A percentile compares a stretch with the other conserved stretches of the same genome.
phyloP scores from a whole-genome alignment of 2,797 vertebrate genomes.

The Neopelma chrysocephalum region DNA sequence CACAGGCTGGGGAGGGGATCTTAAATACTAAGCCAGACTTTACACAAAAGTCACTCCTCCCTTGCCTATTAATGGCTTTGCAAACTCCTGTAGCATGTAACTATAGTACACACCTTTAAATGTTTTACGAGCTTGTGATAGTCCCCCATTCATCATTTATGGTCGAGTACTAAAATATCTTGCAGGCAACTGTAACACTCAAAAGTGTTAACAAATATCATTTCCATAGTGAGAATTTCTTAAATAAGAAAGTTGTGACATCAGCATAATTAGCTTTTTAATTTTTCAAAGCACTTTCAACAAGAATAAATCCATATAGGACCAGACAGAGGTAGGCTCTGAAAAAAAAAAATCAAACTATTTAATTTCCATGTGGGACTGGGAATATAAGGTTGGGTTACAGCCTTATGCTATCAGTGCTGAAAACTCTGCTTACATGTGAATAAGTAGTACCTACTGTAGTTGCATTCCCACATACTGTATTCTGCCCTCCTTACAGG shows the following conservation, averaged over 20 bases:
- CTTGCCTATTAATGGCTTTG: not conserved
- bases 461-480: not conserved
- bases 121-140: not conserved
- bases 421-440: not conserved
- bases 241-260: not conserved
- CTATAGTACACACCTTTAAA: not conserved
- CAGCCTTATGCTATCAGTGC: not conserved
- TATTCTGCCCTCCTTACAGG: not conserved
- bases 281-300: not conserved
- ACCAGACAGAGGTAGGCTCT: not conserved
- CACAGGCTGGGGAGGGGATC: fast-evolving
- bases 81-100: not conserved
- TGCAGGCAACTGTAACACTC: not conserved
- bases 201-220: not conserved
- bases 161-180: not conserved
- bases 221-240: not conserved
- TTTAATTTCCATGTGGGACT: not conserved
- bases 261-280: not conserved
- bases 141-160: not conserved
- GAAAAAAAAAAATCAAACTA: not conserved
- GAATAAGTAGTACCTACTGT: not conserved
- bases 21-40: not conserved
- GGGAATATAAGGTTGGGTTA: not conserved
- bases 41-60: not conserved
- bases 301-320: not conserved